Evolutionary conservation across 2,888 invertebrate genomes (phyloP), one percentile per base, ranked within the genome.

Genomic region (Scrobipalpa costella): DNA sequence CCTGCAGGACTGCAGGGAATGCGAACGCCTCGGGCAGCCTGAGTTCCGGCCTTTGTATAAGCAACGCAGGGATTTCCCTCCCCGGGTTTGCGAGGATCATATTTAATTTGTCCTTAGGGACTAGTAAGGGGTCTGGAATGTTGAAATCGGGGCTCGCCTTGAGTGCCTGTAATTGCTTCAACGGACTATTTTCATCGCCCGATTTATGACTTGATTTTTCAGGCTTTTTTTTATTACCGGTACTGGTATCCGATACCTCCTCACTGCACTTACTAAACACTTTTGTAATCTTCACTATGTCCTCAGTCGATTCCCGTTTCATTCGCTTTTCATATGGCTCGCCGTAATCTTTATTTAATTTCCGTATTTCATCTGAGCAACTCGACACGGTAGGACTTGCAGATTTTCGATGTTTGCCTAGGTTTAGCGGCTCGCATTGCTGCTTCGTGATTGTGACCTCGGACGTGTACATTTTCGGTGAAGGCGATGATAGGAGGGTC

Each of bases 101-200:
- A 61, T 94, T 94, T 58, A 97, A 84, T 73, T 94, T 93, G 74
- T 95, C 94, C 84, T 95, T 95, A 61, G 97, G 97, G 67, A 97
- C 94, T 66, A 97, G 83, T 73, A 97, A 91, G 9, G 96, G 96
- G 90, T 97, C 96, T 50, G 96, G 96, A 77, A 97, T 93, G 79
- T 94, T 93, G 75, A 95, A 93, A 69, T 94, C 93, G 7, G 94
- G 91, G 73, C 94, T 94, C 58, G 92, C 90, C 66, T 95, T 92
- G 27, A 97, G 88, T 76, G 94, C 92, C 70, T 94, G 94, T 8
- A 96, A 86, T 77, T 97, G 96, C 65, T 94, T 94, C 7, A 96
- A 78, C 0, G 96, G 95, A 77, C 93, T 93, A n/a, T 90, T 90
- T 72, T 93, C 93, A 40, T 92, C 89, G 17, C 79, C 80, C 50